Base-by-base conservation (phyloP, 2,113 vertebrate genomes). In the Panthera leo region DNA sequence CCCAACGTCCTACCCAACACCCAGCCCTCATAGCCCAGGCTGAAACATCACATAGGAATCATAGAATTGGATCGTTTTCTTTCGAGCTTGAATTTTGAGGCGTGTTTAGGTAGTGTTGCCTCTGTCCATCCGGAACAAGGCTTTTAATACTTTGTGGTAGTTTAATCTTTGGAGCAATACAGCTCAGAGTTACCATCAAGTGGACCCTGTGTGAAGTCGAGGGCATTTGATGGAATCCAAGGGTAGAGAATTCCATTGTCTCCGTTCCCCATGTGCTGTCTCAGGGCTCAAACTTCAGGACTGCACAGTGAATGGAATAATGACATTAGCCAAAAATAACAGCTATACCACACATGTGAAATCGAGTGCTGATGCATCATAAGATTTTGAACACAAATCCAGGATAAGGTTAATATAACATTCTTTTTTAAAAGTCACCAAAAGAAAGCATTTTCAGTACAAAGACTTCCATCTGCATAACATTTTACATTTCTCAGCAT, bases 321-420 rank as follows among this genome's bases (percentile, higher is more conserved):
- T 76, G 36, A 34, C 34, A 80, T 84, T 68, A 45, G 55, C 91
- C 87, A 94, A 97, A 95, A 94, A 75, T 14, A 96, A 67, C 45
- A 86, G 65, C n/a, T 73, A 21, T 18, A 29, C 3, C 13, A 67
- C 71, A 55, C 68, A 79, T 10, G 31, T 27, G 23, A 87, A 95
- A 89, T 39, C 67, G 51, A 70, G 39, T 80, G 61, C 25, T 76
- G 80, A 90, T 83, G 45, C 29, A 88, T 42, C 3, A 1, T 67
- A 36, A 82, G 36, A 89, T 78, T 94, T 89, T 92, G 94, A 89
- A 86, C 73, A 61, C 84, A 97, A 95, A 90, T 68, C 86, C 96
- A 79, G 53, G 45, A 87, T 73, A 92, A 96, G 42, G 7, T 94
- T 97, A 93, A 61, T 39, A 63, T 95, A 90, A 95, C 84, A 92